Percentiles rank a stretch among this genome's conserved stretches.
Conservation (phyloP, 2,113 vertebrate species). For the Zosterops pallidus region DNA sequence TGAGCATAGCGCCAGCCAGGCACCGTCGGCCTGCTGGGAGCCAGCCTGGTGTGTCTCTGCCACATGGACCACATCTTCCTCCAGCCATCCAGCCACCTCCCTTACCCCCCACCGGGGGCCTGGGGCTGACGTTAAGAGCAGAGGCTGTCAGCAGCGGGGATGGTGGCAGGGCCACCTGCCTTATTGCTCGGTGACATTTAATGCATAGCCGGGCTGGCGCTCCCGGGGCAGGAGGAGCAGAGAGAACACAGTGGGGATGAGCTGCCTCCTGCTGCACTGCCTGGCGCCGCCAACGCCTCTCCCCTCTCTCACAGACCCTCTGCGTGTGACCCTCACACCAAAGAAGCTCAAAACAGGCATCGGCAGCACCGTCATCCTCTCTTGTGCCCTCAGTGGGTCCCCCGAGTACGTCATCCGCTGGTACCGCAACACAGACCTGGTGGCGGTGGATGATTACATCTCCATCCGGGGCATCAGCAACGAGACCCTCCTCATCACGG, state of each 20-base stretch:
- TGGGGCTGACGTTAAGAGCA: neutral
- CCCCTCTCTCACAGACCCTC: constrained; percentile 79
- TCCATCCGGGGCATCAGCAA: constrained; percentile 96
- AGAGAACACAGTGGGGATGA: fast-evolving
- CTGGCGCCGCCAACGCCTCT: neutral
- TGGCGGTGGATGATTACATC: constrained; percentile 89
- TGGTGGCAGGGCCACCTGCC: constrained; percentile 39
- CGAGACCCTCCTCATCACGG: constrained; percentile 93
- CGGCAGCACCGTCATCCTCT: constrained; percentile 96
- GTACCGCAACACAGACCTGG: constrained; percentile 95
- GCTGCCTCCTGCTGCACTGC: neutral
- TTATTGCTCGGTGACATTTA: constrained; percentile 77
- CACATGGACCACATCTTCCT: neutral
- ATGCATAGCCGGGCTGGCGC: fast-evolving
- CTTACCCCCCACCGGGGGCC: neutral
- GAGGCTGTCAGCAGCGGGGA: neutral
- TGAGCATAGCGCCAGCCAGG: fast-evolving
- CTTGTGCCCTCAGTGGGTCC: constrained; percentile 92
- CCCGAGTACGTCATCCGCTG: constrained; percentile 90
- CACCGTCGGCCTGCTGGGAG: neutral
- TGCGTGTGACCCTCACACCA: constrained; percentile 95
- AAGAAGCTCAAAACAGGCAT: constrained; percentile 98
- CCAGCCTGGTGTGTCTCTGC: neutral
- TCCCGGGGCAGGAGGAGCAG: neutral
- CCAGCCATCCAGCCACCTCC: neutral